These are phyloP conservation scores for Rhaphigaster nebulosa DNA, from an alignment of 2,888 invertebrate genomes.

Conservation along the genomic window DNA sequence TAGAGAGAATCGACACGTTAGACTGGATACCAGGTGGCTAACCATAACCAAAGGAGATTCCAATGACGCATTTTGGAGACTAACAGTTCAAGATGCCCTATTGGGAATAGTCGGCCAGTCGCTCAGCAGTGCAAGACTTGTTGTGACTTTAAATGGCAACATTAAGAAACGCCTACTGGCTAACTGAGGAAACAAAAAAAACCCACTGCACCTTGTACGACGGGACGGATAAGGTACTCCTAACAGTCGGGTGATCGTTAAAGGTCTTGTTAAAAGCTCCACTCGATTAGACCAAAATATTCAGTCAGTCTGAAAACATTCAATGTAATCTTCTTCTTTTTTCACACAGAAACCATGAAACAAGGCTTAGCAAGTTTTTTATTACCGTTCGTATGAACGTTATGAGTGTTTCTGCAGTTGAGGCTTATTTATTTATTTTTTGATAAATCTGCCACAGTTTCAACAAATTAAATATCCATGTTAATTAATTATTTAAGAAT, in stretches of 20 bases:
- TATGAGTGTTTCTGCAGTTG: too few species aligned
- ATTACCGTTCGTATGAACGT: too few species aligned
- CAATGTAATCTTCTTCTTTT: background rate
- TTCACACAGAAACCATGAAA: too few species aligned
- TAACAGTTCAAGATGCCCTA: conserved; percentile 20
- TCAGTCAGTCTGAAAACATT: background rate
- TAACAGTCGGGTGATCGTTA: background rate
- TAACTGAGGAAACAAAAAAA: background rate
- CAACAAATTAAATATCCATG: too few species aligned
- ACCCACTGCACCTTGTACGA: background rate
- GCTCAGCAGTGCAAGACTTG: background rate
- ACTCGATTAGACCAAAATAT: background rate
- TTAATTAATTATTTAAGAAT: too few species aligned
- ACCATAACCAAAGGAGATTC: conserved; percentile 4
- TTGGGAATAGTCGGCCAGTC: background rate
- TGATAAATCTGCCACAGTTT: too few species aligned
- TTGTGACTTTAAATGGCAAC: conserved; percentile 5
- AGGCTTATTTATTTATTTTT: too few species aligned
- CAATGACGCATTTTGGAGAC: background rate
- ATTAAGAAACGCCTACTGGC: conserved; percentile 7
- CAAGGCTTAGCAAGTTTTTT: too few species aligned
- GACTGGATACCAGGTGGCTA: conserved; percentile 5
- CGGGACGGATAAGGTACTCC: background rate
- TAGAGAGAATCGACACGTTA: background rate
- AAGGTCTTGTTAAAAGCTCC: background rate